phyloP scores from a whole-genome alignment of 2,113 vertebrate species.

The Anser cygnoides region DNA sequence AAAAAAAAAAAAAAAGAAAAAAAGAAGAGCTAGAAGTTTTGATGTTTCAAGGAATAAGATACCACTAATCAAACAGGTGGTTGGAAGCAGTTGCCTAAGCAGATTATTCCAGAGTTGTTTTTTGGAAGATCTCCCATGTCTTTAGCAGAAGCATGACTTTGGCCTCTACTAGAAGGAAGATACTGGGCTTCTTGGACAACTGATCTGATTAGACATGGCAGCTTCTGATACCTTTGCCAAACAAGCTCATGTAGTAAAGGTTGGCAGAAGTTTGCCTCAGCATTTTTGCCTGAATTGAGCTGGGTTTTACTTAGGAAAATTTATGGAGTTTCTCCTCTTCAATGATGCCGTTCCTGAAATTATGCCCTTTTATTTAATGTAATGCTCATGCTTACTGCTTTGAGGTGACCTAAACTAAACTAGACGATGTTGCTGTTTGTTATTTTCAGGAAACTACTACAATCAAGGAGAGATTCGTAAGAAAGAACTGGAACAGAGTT shows the following conservation, averaged over 20 bases:
- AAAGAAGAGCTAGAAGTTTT: neutral
- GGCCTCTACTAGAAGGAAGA: neutral
- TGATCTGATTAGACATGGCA: neutral
- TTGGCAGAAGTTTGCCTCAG: neutral
- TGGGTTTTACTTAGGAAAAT: neutral
- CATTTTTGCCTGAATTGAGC: neutral
- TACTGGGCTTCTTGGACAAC: neutral
- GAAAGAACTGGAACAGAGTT: constrained; percentile 90
- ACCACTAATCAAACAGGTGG: neutral
- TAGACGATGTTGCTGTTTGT: constrained; percentile 30
- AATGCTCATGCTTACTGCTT: neutral
- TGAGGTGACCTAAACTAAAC: neutral
- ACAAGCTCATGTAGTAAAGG: neutral
- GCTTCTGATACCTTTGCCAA: neutral
- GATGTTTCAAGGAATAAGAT: neutral
- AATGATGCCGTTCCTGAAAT: neutral
- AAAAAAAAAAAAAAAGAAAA: neutral
- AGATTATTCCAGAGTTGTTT: neutral
- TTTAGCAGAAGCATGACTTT: neutral
- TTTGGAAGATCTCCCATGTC: neutral
- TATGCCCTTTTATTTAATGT: neutral
- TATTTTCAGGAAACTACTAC: constrained; percentile 90
- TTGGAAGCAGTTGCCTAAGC: neutral
- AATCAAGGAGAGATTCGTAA: constrained; percentile 88
- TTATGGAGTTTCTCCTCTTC: neutral